Conservation (phyloP, 2,888 invertebrate species). For the Nemotelus nigrinus region DNA sequence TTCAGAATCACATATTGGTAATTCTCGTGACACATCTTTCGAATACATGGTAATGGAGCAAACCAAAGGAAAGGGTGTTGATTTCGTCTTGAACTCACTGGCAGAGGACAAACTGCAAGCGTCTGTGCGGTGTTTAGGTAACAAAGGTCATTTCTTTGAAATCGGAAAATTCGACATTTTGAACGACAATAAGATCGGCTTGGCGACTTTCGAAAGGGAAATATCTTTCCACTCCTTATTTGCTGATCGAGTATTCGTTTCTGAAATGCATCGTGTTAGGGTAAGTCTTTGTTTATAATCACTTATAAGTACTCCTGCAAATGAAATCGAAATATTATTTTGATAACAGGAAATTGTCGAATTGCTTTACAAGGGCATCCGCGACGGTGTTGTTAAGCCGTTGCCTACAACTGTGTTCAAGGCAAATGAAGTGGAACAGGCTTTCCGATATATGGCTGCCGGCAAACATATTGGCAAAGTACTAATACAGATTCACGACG, state of each 20-base stretch:
- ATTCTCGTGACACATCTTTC: constrained; percentile 87
- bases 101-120: constrained; percentile 90
- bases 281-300: constrained; percentile 51
- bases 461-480: constrained; percentile 86
- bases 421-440: constrained; percentile 74
- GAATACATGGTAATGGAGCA: constrained; percentile 83
- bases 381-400: constrained; percentile 75
- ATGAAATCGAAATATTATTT: constrained; percentile 6
- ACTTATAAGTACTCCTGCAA: background rate
- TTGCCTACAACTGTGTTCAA: constrained; percentile 73
- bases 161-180: constrained; percentile 87
- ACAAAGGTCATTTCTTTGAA: constrained; percentile 78
- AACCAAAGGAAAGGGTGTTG: constrained; percentile 89
- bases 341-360: constrained; percentile 64
- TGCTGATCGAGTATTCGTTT: constrained; percentile 74
- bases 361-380: constrained; percentile 73
- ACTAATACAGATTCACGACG: constrained; percentile 62
- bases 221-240: constrained; percentile 81
- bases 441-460: constrained; percentile 73
- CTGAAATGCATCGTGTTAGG: constrained; percentile 62
- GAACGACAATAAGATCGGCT: constrained; percentile 71
- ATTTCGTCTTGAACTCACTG: constrained; percentile 90
- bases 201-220: constrained; percentile 77
- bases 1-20: constrained; percentile 76
- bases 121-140: constrained; percentile 71